Evolutionary conservation across 2,888 invertebrate genomes (phyloP).

Genomic region (Platynereis dumerilii): DNA sequence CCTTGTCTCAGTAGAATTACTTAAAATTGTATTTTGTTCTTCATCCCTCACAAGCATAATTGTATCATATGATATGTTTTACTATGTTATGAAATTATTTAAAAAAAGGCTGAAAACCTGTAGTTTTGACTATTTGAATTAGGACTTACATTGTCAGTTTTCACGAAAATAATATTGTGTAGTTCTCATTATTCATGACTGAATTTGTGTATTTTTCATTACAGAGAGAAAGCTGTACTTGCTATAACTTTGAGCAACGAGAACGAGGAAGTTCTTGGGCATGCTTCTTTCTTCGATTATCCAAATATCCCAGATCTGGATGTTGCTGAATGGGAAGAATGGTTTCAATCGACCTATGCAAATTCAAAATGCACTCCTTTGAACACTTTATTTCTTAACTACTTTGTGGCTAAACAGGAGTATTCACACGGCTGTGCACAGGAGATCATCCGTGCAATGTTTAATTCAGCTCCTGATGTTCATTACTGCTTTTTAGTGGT

Average conservation of each 20-base stretch:
- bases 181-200: too few species aligned
- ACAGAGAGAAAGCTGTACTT: conserved; percentile 59
- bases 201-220: too few species aligned
- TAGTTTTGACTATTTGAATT: too few species aligned
- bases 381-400: conserved; percentile 61
- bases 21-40: too few species aligned
- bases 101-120: too few species aligned
- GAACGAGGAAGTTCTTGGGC: conserved; percentile 59
- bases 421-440: conserved; percentile 58
- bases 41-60: too few species aligned
- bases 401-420: conserved; percentile 59
- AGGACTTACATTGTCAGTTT: too few species aligned
- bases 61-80: too few species aligned
- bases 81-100: too few species aligned
- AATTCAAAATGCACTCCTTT: conserved; percentile 46
- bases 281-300: conserved; percentile 63
- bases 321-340: conserved; percentile 55
- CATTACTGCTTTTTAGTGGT: conserved; percentile 58
- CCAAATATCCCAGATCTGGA: conserved; percentile 55
- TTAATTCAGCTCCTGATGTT: conserved; percentile 61
- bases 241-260: conserved; percentile 61
- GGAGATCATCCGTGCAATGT: conserved; percentile 60
- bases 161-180: too few species aligned
- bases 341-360: conserved; percentile 49
- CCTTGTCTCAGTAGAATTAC: too few species aligned